phyloP scores from a whole-genome alignment of 2,888 invertebrate genomes.

The Odontocerum albicorne region DNA sequence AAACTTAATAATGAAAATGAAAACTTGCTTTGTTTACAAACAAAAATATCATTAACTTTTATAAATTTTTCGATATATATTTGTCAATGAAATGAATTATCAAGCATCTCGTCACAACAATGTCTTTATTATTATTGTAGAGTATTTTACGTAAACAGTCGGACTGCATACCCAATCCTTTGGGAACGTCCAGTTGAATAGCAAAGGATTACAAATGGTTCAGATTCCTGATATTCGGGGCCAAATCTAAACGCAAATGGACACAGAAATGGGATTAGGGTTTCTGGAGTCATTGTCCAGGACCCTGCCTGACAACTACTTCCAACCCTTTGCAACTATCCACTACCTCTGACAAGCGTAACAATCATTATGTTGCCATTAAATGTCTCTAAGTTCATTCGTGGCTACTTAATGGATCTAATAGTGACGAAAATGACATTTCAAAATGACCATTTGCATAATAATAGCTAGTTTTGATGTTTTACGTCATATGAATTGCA shows the following conservation, averaged over 20 bases:
- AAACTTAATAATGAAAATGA: too few relatives aligned
- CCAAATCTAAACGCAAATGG: slow-evolving; percentile 20
- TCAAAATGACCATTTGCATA: neutral
- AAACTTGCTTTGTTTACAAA: too few relatives aligned
- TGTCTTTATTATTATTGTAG: too few relatives aligned
- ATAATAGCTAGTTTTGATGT: neutral
- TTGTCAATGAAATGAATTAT: too few relatives aligned
- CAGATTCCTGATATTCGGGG: slow-evolving; percentile 9
- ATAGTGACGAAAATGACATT: neutral
- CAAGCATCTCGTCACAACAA: too few relatives aligned
- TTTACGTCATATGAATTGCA: neutral
- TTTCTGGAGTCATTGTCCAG: slow-evolving; percentile 27
- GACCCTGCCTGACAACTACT: slow-evolving; percentile 16
- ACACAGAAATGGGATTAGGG: slow-evolving; percentile 33
- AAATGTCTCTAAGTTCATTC: slow-evolving; percentile 15
- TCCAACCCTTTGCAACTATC: slow-evolving; percentile 20
- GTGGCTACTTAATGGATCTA: slow-evolving; percentile 15
- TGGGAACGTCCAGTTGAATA: slow-evolving; percentile 9
- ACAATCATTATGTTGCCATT: slow-evolving; percentile 31
- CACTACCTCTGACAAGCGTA: slow-evolving; percentile 23
- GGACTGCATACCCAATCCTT: slow-evolving; percentile 10
- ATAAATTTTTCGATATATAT: too few relatives aligned
- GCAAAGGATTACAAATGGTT: slow-evolving; percentile 22
- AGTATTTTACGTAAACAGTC: too few relatives aligned
- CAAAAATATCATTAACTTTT: too few relatives aligned